These are phyloP conservation scores for Misgurnus anguillicaudatus DNA, from an alignment of 2,113 vertebrate genomes.

Conservation along the genomic window DNA sequence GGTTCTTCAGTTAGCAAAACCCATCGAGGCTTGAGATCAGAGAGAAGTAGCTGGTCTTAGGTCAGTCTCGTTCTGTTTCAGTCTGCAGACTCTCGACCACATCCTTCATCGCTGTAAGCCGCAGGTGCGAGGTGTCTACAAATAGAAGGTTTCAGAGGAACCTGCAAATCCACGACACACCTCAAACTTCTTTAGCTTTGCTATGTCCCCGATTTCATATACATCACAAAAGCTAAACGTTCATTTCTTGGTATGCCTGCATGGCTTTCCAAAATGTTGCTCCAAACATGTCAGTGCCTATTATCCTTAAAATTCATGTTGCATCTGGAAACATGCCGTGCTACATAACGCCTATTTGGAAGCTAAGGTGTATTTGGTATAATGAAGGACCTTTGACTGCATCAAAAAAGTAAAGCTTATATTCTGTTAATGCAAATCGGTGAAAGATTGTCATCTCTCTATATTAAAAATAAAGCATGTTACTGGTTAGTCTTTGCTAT, in stretches of 20 bases:
- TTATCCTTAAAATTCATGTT: neutral
- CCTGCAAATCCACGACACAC: conserved; percentile 65
- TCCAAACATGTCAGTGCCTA: too few relatives aligned
- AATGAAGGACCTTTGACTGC: neutral
- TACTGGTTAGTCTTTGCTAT: neutral
- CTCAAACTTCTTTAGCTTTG: conserved; percentile 66
- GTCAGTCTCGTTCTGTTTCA: neutral
- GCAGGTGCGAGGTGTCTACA: conserved; percentile 65
- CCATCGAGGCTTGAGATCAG: neutral
- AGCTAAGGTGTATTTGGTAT: neutral
- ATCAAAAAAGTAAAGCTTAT: too few relatives aligned
- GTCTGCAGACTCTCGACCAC: conserved; percentile 58
- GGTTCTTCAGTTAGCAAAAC: conserved; percentile 15
- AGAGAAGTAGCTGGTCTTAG: conserved; percentile 16
- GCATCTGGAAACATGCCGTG: neutral
- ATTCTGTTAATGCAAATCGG: too few relatives aligned
- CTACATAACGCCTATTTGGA: neutral
- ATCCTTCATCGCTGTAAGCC: conserved; percentile 33
- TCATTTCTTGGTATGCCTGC: too few relatives aligned
- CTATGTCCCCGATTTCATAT: neutral
- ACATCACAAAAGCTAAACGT: too few relatives aligned
- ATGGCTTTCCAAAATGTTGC: too few relatives aligned
- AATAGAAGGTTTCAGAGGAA: conserved; percentile 72
- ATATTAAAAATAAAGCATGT: too few relatives aligned
- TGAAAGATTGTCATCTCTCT: too few relatives aligned